Conservation (phyloP, 1,140 invertebrate genomes). For the Pomacea maculata region DNA sequence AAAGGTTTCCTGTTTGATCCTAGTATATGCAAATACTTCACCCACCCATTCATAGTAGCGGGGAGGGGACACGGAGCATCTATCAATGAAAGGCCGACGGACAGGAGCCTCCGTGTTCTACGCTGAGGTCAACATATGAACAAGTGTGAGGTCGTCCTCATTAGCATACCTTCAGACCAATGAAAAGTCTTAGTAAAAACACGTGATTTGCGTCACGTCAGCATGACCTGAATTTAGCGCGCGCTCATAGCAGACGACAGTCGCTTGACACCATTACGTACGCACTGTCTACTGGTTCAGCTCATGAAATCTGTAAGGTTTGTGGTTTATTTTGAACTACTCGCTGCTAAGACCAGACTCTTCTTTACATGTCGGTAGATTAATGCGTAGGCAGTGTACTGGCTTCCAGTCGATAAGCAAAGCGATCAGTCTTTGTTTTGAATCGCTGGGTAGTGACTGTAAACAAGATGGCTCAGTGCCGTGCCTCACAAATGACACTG, state of each 20-base stretch:
- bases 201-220: too few species aligned
- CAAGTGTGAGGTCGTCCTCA: constrained; percentile 22
- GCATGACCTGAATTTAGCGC: too few species aligned
- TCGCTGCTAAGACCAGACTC: neutral
- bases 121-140: too few species aligned
- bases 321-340: neutral
- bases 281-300: constrained; percentile 13
- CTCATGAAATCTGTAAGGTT: constrained; percentile 17
- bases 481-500: neutral
- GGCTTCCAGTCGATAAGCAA: neutral
- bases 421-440: neutral
- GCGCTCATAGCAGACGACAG: too few species aligned
- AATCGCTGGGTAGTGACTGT: too few species aligned
- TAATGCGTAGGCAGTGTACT: constrained; percentile 8
- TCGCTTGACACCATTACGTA: neutral
- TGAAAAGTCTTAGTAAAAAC: neutral
- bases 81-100: too few species aligned
- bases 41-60: too few species aligned
- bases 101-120: too few species aligned
- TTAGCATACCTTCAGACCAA: neutral
- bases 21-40: too few species aligned
- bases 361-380: constrained; percentile 10
- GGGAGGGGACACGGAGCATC: too few species aligned
- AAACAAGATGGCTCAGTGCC: neutral
- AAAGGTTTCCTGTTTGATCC: too few species aligned